Evolutionary conservation across 2,797 vertebrate species (phyloP), one percentile per base, ranked within the genome.

Genomic region (Babyrousa celebensis): DNA sequence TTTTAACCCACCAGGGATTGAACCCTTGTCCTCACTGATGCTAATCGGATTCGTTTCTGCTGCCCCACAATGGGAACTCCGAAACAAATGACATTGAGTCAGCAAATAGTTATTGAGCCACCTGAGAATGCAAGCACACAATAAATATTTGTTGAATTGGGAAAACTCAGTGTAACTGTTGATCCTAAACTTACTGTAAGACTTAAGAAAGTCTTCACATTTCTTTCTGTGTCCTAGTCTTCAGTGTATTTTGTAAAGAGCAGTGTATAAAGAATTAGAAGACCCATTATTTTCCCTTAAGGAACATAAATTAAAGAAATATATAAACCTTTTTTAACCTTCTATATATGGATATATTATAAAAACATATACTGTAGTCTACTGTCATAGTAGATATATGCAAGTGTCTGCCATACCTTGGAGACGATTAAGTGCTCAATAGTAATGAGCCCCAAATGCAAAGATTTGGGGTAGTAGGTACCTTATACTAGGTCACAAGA

Each of bases 221-320:
- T 92, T 71, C 3, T 92, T 72, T 54, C 62, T 85, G 20, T 36
- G 10, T 92, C 18, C 60, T 88, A 23, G 56, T 85, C 56, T 72
- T 93, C 58, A 86, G n/a, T 88, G 32, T 71, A 77, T 36, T 89
- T 71, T 54, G 52, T 91, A 14, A 60, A 91, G 68, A 82, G 32
- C 25, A 62, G 7, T 74, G 82, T 74, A 68, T 93, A 32, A 79
- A 75, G 29, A 68, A 82, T 82, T 43, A 91, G 40, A 65, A 54
- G 60, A 71, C 82, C 27, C 68, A 36, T 29, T 25, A 71, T 80
- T 93, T 86, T 67, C 68, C 60, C 29, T 89, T 62, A 68, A 86
- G 68, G 20, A 86, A 54, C 12, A 82, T 16, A 54, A 74, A 77
- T 40, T 56, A 72, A 52, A 84, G 29, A 68, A 60, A 12, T 83